phyloP scores from a whole-genome alignment of 2,888 invertebrate genomes.

The Macrosoma leucophasiata region DNA sequence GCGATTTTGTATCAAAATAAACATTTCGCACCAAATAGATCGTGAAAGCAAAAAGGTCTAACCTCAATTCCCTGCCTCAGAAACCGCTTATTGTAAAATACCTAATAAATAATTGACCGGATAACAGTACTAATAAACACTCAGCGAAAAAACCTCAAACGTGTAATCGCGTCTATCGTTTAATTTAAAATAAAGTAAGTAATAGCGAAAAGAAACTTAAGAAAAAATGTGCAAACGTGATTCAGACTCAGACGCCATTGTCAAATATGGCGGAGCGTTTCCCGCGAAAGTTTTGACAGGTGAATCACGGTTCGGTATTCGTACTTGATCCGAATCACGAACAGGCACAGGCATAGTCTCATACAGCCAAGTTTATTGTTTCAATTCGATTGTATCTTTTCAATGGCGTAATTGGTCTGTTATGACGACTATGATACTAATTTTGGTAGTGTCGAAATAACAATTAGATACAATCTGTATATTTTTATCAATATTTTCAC shows the following conservation, averaged over 20 bases:
- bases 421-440: too few species aligned
- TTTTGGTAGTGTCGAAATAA: too few species aligned
- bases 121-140: too few species aligned
- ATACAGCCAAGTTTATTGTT: constrained; percentile 21
- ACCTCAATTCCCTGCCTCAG: too few species aligned
- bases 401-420: too few species aligned
- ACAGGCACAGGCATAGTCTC: constrained; percentile 8
- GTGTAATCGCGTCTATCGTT: not conserved
- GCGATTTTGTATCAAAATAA: too few species aligned
- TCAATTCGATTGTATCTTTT: constrained; percentile 18
- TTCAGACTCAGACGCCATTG: constrained; percentile 31
- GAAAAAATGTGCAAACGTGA: constrained; percentile 13
- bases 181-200: constrained; percentile 3
- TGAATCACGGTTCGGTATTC: constrained; percentile 49
- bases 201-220: constrained; percentile 8
- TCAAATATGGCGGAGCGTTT: constrained; percentile 28
- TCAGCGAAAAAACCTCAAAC: constrained; percentile 1
- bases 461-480: too few species aligned
- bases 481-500: too few species aligned
- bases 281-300: constrained; percentile 60
- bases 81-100: too few species aligned
- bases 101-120: too few species aligned
- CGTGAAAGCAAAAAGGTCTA: too few species aligned
- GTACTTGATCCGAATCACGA: constrained; percentile 9
- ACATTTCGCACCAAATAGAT: too few species aligned